Evolutionary conservation across 2,113 vertebrate species (phyloP), one percentile per base, ranked within the genome.

Genomic region (Vulpes vulpes): DNA sequence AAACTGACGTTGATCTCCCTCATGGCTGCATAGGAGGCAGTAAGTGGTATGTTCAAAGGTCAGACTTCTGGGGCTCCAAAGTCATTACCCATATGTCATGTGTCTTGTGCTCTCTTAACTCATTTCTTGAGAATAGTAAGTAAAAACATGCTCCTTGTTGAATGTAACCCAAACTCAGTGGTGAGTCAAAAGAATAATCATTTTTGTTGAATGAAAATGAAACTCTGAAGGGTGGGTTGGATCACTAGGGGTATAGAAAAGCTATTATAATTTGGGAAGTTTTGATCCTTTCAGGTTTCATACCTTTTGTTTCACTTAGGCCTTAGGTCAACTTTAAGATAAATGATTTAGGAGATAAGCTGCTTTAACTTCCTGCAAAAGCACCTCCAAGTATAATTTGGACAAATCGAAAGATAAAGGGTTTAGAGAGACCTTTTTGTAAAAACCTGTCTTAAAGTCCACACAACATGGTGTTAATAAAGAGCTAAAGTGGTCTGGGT

Each of bases 101-200:
- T 86, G 51, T 55, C 35, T 95, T 78, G 30, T 89, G 67, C 7
- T 91, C 64, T 88, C 62, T 67, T 67, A 84, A 76, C 35, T 79
- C 51, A 92, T 87, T 95, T 96, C 69, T 90, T 93, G 64, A 97
- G n/a, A 38, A 74, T 91, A 65, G 51, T 88, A 84, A 87, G 78
- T 49, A 87, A 86, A 90, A 89, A 85, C 60, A 20, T 93, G 80
- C 43, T 57, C 53, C 59, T 91, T 85, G 2, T 43, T 90, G 51
- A 94, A 69, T 60, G 30, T 62, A 60, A 89, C 32, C 76, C 83
- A 89, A 96, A 86, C 74, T 83, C 74, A 59, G 16, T 86, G 25
- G 38, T 49, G 82, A n/a, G 32, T 73, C 60, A 94, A 81, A 96
- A 14, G 30, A 83, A 65, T 89, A 64, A 27, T 91, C 65, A 30